Conservation (phyloP, 2,113 vertebrate genomes). For the Sakesphorus luctuosus region DNA sequence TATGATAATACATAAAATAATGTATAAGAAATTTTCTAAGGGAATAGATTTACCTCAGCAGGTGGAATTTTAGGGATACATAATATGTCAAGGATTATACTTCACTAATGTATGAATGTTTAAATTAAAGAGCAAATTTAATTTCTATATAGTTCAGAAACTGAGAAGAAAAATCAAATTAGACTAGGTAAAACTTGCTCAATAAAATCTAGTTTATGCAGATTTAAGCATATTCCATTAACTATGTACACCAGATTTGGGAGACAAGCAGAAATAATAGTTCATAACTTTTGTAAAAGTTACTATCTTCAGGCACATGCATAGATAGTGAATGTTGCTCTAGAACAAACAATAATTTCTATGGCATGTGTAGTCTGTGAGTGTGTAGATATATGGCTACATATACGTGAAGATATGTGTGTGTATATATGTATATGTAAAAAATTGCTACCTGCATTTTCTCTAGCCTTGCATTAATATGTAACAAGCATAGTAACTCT, state of each 20-base stretch:
- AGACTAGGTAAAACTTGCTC: background rate
- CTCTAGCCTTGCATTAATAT: background rate
- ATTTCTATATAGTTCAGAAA: background rate
- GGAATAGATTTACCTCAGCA: background rate
- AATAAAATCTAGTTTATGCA: background rate
- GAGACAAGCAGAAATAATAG: background rate
- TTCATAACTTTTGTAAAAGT: background rate
- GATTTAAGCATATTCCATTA: background rate
- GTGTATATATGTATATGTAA: accelerated
- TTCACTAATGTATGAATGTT: background rate
- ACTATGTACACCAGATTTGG: background rate
- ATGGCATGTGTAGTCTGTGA: background rate
- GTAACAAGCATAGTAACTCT: background rate
- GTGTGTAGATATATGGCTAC: background rate
- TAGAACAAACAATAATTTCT: background rate
- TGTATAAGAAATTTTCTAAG: background rate
- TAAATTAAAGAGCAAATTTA: background rate
- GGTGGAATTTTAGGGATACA: background rate
- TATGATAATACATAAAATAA: background rate
- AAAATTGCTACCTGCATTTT: background rate
- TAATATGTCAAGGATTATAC: background rate
- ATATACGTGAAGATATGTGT: background rate
- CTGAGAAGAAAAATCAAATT: background rate
- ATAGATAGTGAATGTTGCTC: background rate
- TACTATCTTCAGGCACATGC: background rate